Evolutionary conservation across 2,113 vertebrate species (phyloP).

Genomic region (Otis tarda): DNA sequence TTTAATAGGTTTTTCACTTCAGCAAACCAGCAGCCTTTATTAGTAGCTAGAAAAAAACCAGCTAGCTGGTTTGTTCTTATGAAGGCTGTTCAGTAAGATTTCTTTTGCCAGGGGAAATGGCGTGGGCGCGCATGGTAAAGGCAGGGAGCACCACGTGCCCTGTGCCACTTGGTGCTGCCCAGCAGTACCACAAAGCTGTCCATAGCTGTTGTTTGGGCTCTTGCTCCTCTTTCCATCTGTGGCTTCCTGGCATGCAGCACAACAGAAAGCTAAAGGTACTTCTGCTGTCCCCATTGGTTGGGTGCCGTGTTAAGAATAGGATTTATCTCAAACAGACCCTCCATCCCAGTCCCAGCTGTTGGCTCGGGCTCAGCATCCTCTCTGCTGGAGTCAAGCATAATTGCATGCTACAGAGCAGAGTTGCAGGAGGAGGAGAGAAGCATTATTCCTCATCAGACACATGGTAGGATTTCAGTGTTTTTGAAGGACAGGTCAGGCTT

Average conservation of each 20-base stretch:
- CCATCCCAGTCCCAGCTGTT: neutral
- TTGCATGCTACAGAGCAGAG: neutral
- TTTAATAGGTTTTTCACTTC: neutral
- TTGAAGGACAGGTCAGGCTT: neutral
- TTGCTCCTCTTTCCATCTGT: neutral
- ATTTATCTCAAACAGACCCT: neutral
- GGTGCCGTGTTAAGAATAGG: accelerated
- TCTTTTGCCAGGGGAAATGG: neutral
- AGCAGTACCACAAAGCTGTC: neutral
- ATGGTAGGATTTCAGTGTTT: neutral
- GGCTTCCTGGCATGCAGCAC: neutral
- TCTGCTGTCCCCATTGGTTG: neutral
- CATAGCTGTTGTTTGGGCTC: neutral
- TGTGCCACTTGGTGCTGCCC: neutral
- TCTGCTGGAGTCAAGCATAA: neutral
- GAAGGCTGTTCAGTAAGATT: neutral
- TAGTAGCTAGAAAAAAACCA: too few relatives aligned
- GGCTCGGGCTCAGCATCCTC: accelerated
- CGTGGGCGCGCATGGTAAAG: accelerated
- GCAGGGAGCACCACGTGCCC: accelerated
- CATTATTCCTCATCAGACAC: neutral
- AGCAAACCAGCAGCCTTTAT: neutral
- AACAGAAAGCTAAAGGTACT: neutral
- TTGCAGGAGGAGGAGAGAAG: neutral
- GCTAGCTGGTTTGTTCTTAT: neutral